phyloP scores from a whole-genome alignment of 2,113 vertebrate genomes.

The Siphamia tubifer region DNA sequence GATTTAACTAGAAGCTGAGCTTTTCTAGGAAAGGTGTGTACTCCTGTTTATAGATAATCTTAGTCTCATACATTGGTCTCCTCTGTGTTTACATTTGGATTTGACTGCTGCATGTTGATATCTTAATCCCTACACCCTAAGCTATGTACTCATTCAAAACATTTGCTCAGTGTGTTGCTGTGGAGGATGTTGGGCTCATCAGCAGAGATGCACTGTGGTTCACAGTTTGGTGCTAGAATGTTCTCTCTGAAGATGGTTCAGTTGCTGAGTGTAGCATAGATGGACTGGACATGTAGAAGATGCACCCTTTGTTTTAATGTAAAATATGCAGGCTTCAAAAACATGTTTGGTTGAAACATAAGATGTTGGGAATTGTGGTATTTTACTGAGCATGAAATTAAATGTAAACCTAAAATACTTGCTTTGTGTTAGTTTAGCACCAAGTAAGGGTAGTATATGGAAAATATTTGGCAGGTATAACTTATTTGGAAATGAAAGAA shows the following conservation, averaged over 20 bases:
- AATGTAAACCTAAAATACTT: too few species aligned
- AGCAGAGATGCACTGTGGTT: slow-evolving; percentile 1
- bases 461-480: too few species aligned
- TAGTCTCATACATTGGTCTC: background rate
- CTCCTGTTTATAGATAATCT: background rate
- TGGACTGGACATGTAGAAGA: background rate
- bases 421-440: too few species aligned
- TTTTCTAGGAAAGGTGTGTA: too few species aligned
- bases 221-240: slow-evolving; percentile 46
- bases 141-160: slow-evolving; percentile 22
- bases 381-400: too few species aligned
- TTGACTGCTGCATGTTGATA: background rate
- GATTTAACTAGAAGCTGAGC: too few species aligned
- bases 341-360: background rate
- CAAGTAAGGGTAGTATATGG: too few species aligned
- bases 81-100: background rate
- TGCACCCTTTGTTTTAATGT: background rate
- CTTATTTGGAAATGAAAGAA: too few species aligned
- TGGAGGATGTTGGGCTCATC: background rate
- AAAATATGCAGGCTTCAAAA: background rate
- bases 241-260: background rate
- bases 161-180: slow-evolving; percentile 6
- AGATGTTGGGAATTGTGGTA: too few species aligned
- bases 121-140: background rate
- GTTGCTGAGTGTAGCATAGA: background rate